Evolutionary conservation across 1,140 invertebrate species (phyloP), one percentile per base, ranked within the genome.

Genomic region (Drosophila sproati): DNA sequence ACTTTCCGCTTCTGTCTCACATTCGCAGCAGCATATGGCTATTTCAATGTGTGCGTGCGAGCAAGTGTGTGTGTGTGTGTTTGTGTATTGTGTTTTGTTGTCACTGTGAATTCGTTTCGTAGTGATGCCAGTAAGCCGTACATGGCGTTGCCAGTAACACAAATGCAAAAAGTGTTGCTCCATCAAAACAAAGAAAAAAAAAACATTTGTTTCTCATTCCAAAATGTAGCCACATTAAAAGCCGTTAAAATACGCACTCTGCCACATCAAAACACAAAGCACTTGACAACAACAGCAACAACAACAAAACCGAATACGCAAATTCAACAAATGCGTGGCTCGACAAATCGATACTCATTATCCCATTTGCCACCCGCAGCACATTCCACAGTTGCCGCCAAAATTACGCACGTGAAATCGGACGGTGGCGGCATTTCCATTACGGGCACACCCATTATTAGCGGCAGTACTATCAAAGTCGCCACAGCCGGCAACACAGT

Each of bases 361-460:
- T 62, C 72, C 54, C 72, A 79, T 88, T 91, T 92, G 73, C 78
- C 77, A 79, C 56, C 82, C 78, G 78, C 83, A 88, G 81, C 81
- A 31, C 81, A 85, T 45, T 70, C 81, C 45, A 66, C 89, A 75
- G 91, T 92, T 64, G 83, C 91, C 59, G 91, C 91, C 54, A 92
- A 92, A 63, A 92, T 92, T 41, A 92, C 91, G 2, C 91, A 92
- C 48, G 83, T 92, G 5, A 92, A 92, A 52, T 54, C 91, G 6
- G 91, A 87, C 32, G 77, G 76, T 31, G 77, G 76, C 41, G 77
- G 85, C 6, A 89, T 88, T 43, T 88, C 83, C 3, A 88, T 88
- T n/a, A 74, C 77, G 5, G 81, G 77, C 28, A 80, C 78, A 2
- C 81, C 83, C 29, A 89, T 91, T 12, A 68, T 91, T 20, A 91